Percentiles rank a stretch among this genome's conserved stretches.
These are phyloP conservation scores for Eupithecia abbreviata DNA, from an alignment of 2,888 invertebrate genomes.

Conservation along the genomic window DNA sequence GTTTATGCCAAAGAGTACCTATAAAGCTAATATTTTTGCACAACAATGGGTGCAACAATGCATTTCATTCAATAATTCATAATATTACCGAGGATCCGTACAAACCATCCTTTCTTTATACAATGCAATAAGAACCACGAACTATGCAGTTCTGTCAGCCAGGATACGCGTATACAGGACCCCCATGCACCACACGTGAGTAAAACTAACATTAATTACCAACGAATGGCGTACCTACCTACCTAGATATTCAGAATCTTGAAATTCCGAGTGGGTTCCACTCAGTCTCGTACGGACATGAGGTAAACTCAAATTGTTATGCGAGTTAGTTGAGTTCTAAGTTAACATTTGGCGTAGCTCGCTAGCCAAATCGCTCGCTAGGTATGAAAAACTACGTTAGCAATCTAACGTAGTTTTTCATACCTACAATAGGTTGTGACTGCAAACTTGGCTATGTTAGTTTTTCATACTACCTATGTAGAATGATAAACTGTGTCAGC, in stretches of 20 bases:
- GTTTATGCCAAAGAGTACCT: not conserved
- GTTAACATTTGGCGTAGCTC: no score
- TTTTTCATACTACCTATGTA: no score
- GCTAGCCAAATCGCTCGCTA: no score
- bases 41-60: slow-evolving; percentile 23
- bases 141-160: slow-evolving; percentile 65
- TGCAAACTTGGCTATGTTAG: no score
- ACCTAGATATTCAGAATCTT: not conserved
- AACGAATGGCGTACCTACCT: not conserved
- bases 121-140: slow-evolving; percentile 22
- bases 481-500: no score
- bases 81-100: not conserved
- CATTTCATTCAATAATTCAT: slow-evolving; percentile 12
- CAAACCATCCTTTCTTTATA: not conserved
- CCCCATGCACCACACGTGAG: slow-evolving; percentile 43
- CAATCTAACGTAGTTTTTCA: no score
- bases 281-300: not conserved
- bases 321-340: no score
- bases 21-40: not conserved
- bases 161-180: slow-evolving; percentile 40
- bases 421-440: no score
- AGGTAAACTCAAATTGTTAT: no score
- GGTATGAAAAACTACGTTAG: no score
- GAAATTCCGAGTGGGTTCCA: not conserved
- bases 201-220: not conserved